phyloP scores from a whole-genome alignment of 2,113 vertebrate genomes.

The Steatornis caripensis region DNA sequence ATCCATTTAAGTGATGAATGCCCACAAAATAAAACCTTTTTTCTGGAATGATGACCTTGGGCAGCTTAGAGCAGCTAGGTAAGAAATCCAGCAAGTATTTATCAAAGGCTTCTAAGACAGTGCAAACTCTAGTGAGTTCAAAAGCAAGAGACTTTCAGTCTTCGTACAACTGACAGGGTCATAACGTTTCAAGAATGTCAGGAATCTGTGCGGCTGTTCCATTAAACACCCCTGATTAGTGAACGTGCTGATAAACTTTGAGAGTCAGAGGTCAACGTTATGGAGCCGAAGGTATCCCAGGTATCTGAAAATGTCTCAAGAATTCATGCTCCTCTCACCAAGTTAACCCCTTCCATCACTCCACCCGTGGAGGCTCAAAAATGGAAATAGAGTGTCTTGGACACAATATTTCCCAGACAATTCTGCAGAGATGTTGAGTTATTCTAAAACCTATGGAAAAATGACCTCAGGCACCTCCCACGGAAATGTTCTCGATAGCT shows the following conservation, averaged over 20 bases:
- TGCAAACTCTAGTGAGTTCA: conserved; percentile 59
- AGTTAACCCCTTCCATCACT: conserved; percentile 59
- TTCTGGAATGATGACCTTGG: not conserved
- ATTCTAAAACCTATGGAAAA: not conserved
- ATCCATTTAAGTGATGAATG: conserved; percentile 26
- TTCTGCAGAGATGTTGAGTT: not conserved
- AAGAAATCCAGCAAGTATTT: conserved; percentile 66
- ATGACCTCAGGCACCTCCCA: not conserved
- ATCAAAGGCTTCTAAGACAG: conserved; percentile 62
- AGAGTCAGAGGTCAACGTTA: conserved; percentile 62
- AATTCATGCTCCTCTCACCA: not conserved
- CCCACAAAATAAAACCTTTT: conserved; percentile 2
- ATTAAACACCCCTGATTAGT: conserved; percentile 74
- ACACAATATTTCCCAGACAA: not conserved
- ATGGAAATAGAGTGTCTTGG: not conserved
- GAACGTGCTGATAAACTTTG: conserved; percentile 67
- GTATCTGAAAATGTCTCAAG: conserved; percentile 61
- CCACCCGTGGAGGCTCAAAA: not conserved
- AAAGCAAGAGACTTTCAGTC: conserved; percentile 64
- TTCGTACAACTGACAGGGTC: conserved; percentile 66
- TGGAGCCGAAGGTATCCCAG: conserved; percentile 64
- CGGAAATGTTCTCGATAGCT: not conserved
- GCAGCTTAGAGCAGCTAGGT: conserved; percentile 48
- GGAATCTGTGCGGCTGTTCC: conserved; percentile 67
- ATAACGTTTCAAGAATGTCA: conserved; percentile 68